Conservation (phyloP, 2,113 vertebrate species). For the Gorsachius goisagi region DNA sequence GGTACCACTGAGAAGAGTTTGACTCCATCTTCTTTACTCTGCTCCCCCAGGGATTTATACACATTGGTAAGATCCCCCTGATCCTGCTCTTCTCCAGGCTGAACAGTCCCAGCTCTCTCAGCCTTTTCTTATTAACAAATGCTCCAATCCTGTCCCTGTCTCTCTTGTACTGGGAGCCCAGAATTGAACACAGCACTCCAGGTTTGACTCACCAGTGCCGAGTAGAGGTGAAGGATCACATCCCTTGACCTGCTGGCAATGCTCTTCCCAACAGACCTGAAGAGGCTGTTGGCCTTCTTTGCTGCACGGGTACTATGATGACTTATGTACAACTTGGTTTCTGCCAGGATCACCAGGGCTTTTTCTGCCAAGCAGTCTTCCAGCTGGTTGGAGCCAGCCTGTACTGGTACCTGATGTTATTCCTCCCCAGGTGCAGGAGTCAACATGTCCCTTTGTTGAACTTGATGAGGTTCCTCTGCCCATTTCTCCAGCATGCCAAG, state of each 20-base stretch:
- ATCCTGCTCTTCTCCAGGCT: not conserved
- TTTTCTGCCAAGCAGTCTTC: not conserved
- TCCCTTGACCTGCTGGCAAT: not conserved
- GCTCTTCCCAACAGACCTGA: not conserved
- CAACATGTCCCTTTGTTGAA: not conserved
- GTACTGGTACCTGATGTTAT: not conserved
- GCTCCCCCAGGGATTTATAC: not conserved
- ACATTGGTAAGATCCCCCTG: no score
- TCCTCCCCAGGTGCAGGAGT: not conserved
- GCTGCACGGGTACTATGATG: not conserved
- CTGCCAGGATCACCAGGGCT: not conserved
- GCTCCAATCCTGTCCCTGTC: no score
- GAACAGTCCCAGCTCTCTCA: not conserved
- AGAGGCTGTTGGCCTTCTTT: not conserved
- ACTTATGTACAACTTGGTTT: not conserved
- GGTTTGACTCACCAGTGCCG: not conserved
- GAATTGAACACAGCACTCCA: not conserved
- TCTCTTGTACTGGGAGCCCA: not conserved
- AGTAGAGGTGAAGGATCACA: not conserved
- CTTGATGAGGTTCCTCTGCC: not conserved
- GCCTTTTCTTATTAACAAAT: no score
- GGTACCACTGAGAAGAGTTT: not conserved
- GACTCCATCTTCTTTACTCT: not conserved
- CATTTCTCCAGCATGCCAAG: not conserved
- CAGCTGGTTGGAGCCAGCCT: not conserved